phyloP scores from a whole-genome alignment of 2,888 invertebrate species.

The Scelioninae gen. 1 region DNA sequence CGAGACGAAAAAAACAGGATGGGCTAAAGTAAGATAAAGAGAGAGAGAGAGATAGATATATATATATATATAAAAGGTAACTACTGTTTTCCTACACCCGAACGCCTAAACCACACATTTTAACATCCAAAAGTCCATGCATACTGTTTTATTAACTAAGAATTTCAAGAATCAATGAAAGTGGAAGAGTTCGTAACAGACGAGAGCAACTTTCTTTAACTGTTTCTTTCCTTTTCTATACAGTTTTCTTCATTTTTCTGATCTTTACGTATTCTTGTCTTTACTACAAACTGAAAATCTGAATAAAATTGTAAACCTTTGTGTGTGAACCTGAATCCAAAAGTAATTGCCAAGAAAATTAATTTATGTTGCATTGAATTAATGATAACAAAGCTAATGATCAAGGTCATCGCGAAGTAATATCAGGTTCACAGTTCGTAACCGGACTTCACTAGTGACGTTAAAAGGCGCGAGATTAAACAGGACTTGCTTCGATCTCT shows the following conservation, averaged over 20 bases:
- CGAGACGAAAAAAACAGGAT: neutral
- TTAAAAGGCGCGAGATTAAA: too few species aligned
- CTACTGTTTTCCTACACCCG: conserved; percentile 81
- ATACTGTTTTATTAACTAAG: conserved; percentile 78
- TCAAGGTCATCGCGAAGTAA: conserved; percentile 32
- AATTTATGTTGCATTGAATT: conserved; percentile 66
- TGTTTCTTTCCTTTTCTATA: conserved; percentile 45
- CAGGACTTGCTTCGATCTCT: conserved; percentile 34
- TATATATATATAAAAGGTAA: conserved; percentile 39
- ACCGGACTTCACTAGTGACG: too few species aligned
- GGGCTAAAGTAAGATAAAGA: neutral
- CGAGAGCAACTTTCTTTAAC: conserved; percentile 72
- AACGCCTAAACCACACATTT: conserved; percentile 82
- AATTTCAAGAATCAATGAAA: conserved; percentile 77
- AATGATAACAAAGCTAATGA: conserved; percentile 63
- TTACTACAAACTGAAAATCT: conserved; percentile 60
- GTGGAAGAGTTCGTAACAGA: conserved; percentile 77
- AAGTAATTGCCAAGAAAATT: conserved; percentile 58
- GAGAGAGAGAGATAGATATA: conserved; percentile 27
- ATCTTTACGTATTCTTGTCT: conserved; percentile 3
- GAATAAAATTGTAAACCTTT: neutral
- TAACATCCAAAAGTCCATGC: conserved; percentile 82
- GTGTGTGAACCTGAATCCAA: conserved; percentile 65
- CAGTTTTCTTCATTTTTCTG: conserved; percentile 42
- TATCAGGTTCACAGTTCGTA: conserved; percentile 71